Evolutionary conservation across 2,113 vertebrate species (phyloP).

Genomic region (Phycodurus eques): DNA sequence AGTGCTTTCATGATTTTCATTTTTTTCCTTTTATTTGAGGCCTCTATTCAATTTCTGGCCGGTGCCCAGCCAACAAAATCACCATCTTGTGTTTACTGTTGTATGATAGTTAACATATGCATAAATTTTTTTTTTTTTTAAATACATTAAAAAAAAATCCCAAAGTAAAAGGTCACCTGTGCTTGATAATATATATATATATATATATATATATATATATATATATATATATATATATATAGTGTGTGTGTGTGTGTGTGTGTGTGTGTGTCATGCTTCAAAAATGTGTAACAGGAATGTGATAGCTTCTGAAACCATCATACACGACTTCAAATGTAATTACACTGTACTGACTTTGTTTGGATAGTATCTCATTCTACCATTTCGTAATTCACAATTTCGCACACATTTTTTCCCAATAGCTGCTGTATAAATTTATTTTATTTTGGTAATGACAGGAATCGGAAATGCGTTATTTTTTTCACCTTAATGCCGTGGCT

Average conservation of each 20-base stretch:
- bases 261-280: too few relatives aligned
- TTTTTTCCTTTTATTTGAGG: not conserved
- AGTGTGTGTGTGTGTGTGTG: too few relatives aligned
- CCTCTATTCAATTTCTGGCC: not conserved
- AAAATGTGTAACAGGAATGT: not conserved
- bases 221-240: too few relatives aligned
- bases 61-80: too few relatives aligned
- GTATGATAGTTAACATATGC: too few relatives aligned
- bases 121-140: too few relatives aligned
- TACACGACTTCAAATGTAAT: not conserved
- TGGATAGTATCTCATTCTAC: not conserved
- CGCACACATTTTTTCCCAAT: not conserved
- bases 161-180: too few relatives aligned
- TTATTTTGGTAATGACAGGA: not conserved
- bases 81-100: too few relatives aligned
- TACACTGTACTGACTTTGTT: not conserved
- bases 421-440: conserved; percentile 20
- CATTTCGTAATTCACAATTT: not conserved
- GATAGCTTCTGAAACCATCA: not conserved
- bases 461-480: conserved; percentile 9
- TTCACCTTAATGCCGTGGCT: not conserved
- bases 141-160: too few relatives aligned
- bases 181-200: too few relatives aligned
- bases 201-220: too few relatives aligned
- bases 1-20: not conserved